These are phyloP conservation scores for Tadarida brasiliensis DNA, from an alignment of 2,797 vertebrate species.

Conservation along the genomic window DNA sequence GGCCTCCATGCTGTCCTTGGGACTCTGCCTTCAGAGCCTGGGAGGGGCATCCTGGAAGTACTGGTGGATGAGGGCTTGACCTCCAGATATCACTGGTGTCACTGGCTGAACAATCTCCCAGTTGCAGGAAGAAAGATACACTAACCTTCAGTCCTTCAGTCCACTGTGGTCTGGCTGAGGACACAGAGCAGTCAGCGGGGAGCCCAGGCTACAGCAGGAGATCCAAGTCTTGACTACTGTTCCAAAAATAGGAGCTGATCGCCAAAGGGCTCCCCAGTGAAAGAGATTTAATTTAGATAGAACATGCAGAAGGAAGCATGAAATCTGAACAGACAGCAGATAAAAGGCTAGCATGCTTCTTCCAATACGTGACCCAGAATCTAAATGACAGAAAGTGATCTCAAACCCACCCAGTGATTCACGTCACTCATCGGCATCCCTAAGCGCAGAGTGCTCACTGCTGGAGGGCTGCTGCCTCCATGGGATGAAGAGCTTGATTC, in stretches of 20 bases:
- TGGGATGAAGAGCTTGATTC: background rate
- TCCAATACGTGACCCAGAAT: background rate
- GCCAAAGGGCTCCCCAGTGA: conserved; percentile 56
- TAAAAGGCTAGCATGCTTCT: background rate
- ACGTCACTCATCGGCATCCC: background rate
- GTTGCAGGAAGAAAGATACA: background rate
- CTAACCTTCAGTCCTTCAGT: background rate
- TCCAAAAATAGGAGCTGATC: conserved; percentile 66
- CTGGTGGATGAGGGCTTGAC: background rate
- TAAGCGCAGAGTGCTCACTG: background rate
- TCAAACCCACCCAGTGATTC: background rate
- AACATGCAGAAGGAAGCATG: background rate
- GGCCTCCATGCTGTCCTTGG: background rate
- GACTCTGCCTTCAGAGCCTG: background rate
- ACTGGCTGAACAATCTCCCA: background rate
- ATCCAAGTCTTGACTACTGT: conserved; percentile 26
- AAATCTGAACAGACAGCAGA: conserved; percentile 63
- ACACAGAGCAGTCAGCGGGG: background rate
- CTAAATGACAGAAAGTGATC: conserved; percentile 50
- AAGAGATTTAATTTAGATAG: conserved; percentile 78
- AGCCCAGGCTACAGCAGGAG: background rate
- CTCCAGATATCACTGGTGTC: background rate
- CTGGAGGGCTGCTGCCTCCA: background rate
- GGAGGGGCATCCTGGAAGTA: background rate
- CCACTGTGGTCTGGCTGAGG: background rate